phyloP scores from a whole-genome alignment of 2,797 vertebrate genomes.

The Vespertilio murinus region DNA sequence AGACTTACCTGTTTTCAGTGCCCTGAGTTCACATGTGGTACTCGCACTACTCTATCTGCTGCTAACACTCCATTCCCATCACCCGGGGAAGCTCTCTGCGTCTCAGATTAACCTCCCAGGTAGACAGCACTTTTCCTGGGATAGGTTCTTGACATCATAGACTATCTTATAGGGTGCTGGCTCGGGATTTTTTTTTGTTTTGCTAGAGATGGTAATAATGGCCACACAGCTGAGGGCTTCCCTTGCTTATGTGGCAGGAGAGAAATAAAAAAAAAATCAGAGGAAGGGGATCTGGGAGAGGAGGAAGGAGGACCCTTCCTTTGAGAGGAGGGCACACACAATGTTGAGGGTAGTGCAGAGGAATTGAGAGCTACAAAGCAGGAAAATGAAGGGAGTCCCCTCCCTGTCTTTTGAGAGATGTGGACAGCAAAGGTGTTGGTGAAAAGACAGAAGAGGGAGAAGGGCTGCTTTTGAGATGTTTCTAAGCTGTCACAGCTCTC shows the following conservation, averaged over 20 bases:
- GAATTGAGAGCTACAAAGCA: not conserved
- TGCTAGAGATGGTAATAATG: not conserved
- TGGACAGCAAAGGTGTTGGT: not conserved
- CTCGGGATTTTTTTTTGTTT: not conserved
- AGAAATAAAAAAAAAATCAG: not conserved
- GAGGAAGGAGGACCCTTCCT: not conserved
- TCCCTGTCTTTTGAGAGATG: not conserved
- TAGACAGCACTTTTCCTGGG: not conserved
- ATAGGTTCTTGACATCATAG: not conserved
- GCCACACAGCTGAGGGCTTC: not conserved
- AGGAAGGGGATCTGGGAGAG: not conserved
- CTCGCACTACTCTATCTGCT: not conserved
- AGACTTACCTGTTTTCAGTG: not conserved
- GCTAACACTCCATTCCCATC: no score
- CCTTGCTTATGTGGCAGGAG: not conserved
- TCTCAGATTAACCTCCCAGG: not conserved
- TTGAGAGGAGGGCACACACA: not conserved
- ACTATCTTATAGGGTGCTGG: not conserved
- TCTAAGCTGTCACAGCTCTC: not conserved
- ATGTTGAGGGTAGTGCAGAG: not conserved
- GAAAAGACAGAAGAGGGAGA: not conserved
- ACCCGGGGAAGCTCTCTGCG: not conserved
- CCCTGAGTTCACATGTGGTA: not conserved
- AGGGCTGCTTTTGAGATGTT: not conserved
- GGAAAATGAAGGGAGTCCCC: not conserved